Evolutionary conservation across 1,140 invertebrate genomes (phyloP), one percentile per base, ranked within the genome.

Genomic region (Trichonephila clavata): DNA sequence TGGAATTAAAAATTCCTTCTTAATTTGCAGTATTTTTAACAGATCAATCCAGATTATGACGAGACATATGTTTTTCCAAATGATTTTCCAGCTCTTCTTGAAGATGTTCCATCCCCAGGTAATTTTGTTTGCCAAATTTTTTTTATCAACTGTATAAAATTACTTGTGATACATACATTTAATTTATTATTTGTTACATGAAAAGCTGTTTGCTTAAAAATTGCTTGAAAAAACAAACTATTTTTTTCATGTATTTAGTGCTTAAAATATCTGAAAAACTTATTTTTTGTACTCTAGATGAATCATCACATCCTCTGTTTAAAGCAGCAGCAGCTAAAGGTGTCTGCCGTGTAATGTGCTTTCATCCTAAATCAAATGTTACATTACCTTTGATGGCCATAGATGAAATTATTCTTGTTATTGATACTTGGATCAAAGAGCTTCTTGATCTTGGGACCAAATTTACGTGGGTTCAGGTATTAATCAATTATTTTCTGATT

Each of bases 311-410:
- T 96, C 97, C 97, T 27, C 96, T 99, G 20, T 99, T 99, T 95
- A 97, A 97, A 96, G 96, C 97, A 60, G 96, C 96, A 65, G 95
- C 97, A 24, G 99, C 98, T 3, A 96, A 96, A 95, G 99, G 99
- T n/a, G 98, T 97, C 2, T 99, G 99, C 95, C 97, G 97, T 95
- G 99, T 99, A 0, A 98, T 99, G 97, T 99, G 99, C 95, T 99
- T 99, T 96, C 98, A 99, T 96, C 99, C 99, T 2, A 97, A 98
- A 95, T 98, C 98, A 0, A 97, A 99, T 95, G 97, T 98, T 60
- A 99, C 99, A 0, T 96, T 99, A 92, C 97, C 98, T 2, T 95
- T 98, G 21, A 99, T 99, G 99, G 97, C 96, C 18, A 94, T 97
- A 6, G 95, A 96, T 16, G 98, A 99, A 95, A 97, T 99, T 81